A percentile compares a stretch with the other conserved stretches of the same genome.
Conservation (phyloP, 2,888 invertebrate species). For the Caenorhabditis sp. region DNA sequence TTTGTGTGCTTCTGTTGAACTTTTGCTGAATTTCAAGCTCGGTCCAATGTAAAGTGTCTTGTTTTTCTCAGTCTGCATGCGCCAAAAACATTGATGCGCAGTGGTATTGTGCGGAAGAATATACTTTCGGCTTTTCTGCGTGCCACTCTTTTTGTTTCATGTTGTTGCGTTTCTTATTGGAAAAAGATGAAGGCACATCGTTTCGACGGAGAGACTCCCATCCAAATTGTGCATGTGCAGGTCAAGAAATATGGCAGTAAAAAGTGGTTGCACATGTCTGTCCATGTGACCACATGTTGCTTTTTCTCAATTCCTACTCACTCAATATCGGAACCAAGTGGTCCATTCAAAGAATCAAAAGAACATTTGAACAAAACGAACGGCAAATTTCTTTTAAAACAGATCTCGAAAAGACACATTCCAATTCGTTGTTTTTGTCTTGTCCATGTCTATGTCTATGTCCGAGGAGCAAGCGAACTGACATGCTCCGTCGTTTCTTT, state of each 20-base stretch:
- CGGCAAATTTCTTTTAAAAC: constrained; percentile 10
- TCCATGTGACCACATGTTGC: constrained; percentile 35
- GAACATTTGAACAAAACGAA: constrained; percentile 32
- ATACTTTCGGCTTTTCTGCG: constrained; percentile 1
- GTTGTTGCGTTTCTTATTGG: constrained; percentile 16
- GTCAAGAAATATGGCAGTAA: constrained; percentile 53
- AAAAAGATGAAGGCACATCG: constrained; percentile 29
- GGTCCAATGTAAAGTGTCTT: background rate
- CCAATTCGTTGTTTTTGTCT: background rate
- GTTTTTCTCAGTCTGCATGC: background rate
- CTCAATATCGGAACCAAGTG: constrained; percentile 4
- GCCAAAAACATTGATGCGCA: background rate
- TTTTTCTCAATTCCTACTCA: constrained; percentile 15
- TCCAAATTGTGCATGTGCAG: constrained; percentile 48
- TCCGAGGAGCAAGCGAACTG: background rate
- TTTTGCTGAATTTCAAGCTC: background rate
- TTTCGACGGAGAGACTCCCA: constrained; percentile 45
- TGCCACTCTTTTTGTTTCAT: constrained; percentile 1
- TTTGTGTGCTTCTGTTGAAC: background rate
- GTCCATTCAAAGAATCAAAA: constrained; percentile 12
- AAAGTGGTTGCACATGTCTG: constrained; percentile 39
- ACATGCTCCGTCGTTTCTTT: background rate
- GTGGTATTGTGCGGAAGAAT: background rate
- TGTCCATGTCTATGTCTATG: too few relatives aligned
- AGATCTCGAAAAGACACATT: background rate